Evolutionary conservation across 2,888 invertebrate species (phyloP).

Genomic region (Agrochola circellaris): DNA sequence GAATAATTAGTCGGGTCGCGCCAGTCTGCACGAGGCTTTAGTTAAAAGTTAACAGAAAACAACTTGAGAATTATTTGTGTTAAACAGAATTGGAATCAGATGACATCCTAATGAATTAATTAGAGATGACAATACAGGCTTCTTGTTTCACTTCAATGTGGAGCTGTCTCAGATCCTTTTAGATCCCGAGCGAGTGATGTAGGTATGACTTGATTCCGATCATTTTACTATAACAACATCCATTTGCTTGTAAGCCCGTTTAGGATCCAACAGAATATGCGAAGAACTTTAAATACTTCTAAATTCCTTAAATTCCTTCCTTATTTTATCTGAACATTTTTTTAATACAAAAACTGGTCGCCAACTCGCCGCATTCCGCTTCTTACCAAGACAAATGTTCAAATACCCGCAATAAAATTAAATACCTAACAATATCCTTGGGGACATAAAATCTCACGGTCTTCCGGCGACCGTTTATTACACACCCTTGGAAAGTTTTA

Average conservation of each 20-base stretch:
- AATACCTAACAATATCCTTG: slow-evolving; percentile 51
- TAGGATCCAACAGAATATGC: not conserved
- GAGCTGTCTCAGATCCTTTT: not conserved
- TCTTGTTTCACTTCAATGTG: not conserved
- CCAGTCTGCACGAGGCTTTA: no score
- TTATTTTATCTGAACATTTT: slow-evolving; percentile 12
- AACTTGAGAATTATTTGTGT: slow-evolving; percentile 11
- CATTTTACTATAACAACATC: not conserved
- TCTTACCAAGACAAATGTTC: slow-evolving; percentile 19
- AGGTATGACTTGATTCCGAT: not conserved
- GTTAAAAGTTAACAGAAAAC: not conserved
- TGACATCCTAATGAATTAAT: slow-evolving; percentile 31
- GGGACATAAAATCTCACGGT: slow-evolving; percentile 42
- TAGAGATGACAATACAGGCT: slow-evolving; percentile 21
- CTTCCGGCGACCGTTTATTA: slow-evolving; percentile 57
- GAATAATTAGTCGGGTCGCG: no score
- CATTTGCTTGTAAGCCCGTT: not conserved
- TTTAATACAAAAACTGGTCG: slow-evolving; percentile 12
- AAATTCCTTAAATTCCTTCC: slow-evolving; percentile 14
- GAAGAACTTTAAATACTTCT: not conserved
- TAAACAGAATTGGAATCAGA: slow-evolving; percentile 25
- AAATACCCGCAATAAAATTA: slow-evolving; percentile 56
- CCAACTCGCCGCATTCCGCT: slow-evolving; percentile 10
- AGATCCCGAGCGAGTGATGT: not conserved
- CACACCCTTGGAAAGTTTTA: slow-evolving; percentile 75